Base-by-base conservation (phyloP, 2,797 vertebrate genomes). In the Chaetodon trifasciatus region DNA sequence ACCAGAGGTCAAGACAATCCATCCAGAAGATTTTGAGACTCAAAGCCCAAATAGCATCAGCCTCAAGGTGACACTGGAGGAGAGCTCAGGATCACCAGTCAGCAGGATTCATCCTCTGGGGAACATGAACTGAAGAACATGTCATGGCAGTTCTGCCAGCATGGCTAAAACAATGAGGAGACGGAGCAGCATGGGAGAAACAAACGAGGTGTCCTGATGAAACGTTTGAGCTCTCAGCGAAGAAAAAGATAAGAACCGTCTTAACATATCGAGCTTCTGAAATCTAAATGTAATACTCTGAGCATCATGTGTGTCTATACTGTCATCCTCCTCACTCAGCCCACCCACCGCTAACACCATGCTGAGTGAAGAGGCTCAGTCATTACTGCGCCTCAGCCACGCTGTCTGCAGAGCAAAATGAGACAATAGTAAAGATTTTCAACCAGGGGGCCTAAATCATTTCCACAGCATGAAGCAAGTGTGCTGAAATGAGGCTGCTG, bases 361-460 rank as follows among this genome's bases (percentile, higher is more conserved):
- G 88, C 94, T 92, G 93, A 21, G 93, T 74, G 91, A 93, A 93
- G 86, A 81, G 88, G 85, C 90, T 93, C 91, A 80, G 89, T 93
- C 93, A 95, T 95, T 94, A 94, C 89, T 88, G 86, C 44, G 86
- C 87, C 86, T 88, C 92, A 85, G 42, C 88, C 76, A 82, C 78
- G 74, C 90, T 88, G 93, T 94, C 93, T 93, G 91, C 86, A 53
- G 91, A 87, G 91, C 84, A 79, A 91, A 92, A 95, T 90, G 89
- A 93, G 92, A 93, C 93, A 93, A 92, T 93, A 86, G 91, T 86
- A 89, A 85, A 93, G 93, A 93, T 93, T 93, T 91, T 92, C 91
- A 94, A 89, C 87, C 87, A 83, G 91, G 89, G 89, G 86, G 83
- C 81, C 76, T 80, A 76, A 90, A 94, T 94, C 90, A 91, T 90